phyloP scores from a whole-genome alignment of 2,797 vertebrate species.

The Oophaga sylvatica region DNA sequence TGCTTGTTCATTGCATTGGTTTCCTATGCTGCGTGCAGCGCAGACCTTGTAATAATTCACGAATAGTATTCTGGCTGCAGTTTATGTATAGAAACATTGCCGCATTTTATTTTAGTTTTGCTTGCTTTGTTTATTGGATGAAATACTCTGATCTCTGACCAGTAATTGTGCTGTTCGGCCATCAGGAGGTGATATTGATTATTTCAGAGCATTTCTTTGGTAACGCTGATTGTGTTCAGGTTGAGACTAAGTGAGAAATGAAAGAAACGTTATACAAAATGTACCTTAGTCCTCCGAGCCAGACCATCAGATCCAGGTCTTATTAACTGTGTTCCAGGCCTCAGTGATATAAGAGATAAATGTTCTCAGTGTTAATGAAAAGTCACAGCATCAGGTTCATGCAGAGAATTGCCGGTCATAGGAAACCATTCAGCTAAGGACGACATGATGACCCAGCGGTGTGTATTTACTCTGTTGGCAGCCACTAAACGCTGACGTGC shows the following conservation, averaged over 20 bases:
- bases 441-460: not conserved
- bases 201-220: not conserved
- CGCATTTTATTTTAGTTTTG: not conserved
- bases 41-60: no score
- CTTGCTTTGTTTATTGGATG: not conserved
- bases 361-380: constrained; percentile 21
- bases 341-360: no score
- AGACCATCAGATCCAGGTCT: not conserved
- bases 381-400: not conserved
- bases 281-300: not conserved
- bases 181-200: not conserved
- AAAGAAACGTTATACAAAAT: not conserved
- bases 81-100: not conserved
- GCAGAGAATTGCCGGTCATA: constrained; percentile 1
- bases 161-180: not conserved
- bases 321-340: not conserved
- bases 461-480: not conserved
- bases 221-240: not conserved
- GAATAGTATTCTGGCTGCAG: not conserved
- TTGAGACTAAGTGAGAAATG: not conserved
- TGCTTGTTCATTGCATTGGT: not conserved
- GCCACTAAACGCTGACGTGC: not conserved
- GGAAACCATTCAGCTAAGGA: not conserved
- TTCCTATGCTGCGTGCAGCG: not conserved
- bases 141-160: constrained; percentile 1